Percentiles rank a stretch among this genome's conserved stretches.
Conservation (phyloP, 2,113 vertebrate genomes). For the Thalassoma bifasciatum region DNA sequence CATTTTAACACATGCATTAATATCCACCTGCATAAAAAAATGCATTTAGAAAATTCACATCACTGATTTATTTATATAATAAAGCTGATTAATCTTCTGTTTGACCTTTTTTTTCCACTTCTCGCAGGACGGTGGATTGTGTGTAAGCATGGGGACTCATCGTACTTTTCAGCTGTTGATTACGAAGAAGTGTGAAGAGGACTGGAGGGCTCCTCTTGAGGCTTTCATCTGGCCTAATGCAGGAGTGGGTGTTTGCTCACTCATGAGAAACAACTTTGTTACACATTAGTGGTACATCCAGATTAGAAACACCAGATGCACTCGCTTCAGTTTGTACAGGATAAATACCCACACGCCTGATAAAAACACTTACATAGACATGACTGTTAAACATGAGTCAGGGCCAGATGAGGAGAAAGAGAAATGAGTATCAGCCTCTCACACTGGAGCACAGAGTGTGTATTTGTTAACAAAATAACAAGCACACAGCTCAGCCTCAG, state of each 20-base stretch:
- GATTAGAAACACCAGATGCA: slow-evolving; percentile 1
- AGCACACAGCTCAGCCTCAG: neutral
- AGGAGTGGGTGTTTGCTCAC: slow-evolving; percentile 18
- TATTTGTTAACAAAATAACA: slow-evolving; percentile 10
- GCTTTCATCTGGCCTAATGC: slow-evolving; percentile 28
- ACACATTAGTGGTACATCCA: slow-evolving; percentile 15
- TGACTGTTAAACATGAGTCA: neutral
- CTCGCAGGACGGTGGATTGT: neutral
- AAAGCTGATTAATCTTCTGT: neutral
- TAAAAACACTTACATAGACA: neutral
- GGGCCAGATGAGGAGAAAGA: slow-evolving; percentile 5
- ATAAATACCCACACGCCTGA: neutral
- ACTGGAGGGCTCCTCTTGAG: slow-evolving; percentile 20
- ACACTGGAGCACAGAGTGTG: neutral
- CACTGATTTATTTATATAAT: neutral
- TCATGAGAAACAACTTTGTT: slow-evolving; percentile 9
- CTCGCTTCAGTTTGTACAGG: neutral
- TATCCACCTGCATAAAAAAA: no score
- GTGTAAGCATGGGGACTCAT: neutral
- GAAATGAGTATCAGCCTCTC: slow-evolving; percentile 49
- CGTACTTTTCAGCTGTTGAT: slow-evolving; percentile 35
- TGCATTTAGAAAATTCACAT: neutral
- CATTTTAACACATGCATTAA: neutral
- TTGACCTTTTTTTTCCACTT: neutral
- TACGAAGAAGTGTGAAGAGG: slow-evolving; percentile 22